Evolutionary conservation across 2,113 vertebrate species (phyloP).

Genomic region (Suricata suricatta): DNA sequence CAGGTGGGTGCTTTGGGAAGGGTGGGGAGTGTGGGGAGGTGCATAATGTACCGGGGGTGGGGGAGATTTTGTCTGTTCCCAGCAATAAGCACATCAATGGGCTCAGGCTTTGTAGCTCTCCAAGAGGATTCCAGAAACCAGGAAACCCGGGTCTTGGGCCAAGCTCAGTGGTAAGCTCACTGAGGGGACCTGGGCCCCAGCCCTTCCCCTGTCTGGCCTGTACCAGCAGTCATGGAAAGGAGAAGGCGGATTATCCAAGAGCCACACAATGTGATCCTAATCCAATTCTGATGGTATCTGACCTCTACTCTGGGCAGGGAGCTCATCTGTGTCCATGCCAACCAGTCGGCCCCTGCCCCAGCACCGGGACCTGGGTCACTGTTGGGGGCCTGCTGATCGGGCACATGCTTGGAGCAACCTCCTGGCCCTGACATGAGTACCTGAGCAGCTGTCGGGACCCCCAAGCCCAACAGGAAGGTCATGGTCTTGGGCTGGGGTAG

Average conservation of each 20-base stretch:
- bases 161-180: background rate
- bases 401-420: background rate
- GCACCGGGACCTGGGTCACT: background rate
- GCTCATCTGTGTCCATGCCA: slow-evolving; percentile 73
- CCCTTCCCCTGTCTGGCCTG: background rate
- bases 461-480: slow-evolving; percentile 86
- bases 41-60: fast-evolving
- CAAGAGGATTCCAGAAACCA: slow-evolving; percentile 9
- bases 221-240: slow-evolving; percentile 16
- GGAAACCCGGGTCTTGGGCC: background rate
- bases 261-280: slow-evolving; percentile 53
- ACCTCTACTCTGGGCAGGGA: slow-evolving; percentile 54
- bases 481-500: slow-evolving; percentile 88
- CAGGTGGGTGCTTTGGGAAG: background rate
- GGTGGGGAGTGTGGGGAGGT: background rate
- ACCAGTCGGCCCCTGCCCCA: background rate
- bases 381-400: background rate
- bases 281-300: slow-evolving; percentile 76
- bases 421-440: background rate
- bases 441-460: slow-evolving; percentile 87
- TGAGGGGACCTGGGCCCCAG: background rate
- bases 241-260: slow-evolving; percentile 38
- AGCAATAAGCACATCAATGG: background rate
- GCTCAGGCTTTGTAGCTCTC: background rate
- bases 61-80: background rate